Conservation (phyloP, 2,113 vertebrate genomes). For the Zapus hudsonius region DNA sequence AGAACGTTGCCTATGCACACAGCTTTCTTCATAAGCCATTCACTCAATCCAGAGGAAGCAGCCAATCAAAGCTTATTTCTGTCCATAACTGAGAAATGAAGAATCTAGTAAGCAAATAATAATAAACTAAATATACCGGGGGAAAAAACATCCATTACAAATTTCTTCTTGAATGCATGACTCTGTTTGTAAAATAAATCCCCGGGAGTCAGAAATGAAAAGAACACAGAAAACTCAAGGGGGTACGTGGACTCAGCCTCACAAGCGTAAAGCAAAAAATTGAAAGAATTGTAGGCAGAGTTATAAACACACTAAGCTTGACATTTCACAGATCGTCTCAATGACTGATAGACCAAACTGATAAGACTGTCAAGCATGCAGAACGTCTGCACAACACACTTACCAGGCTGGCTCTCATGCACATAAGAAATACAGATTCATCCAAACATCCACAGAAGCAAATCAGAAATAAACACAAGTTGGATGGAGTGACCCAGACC, state of each 20-base stretch:
- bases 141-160: neutral
- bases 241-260: neutral
- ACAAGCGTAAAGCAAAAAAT: neutral
- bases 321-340: neutral
- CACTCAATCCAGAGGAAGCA: neutral
- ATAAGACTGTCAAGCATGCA: neutral
- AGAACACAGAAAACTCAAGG: constrained; percentile 30
- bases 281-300: neutral
- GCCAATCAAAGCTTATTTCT: neutral
- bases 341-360: neutral
- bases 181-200: neutral
- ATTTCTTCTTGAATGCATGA: neutral
- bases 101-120: neutral
- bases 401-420: neutral
- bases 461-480: neutral
- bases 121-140: neutral
- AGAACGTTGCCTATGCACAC: neutral
- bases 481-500: neutral
- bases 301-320: neutral
- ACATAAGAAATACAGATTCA: neutral
- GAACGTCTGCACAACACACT: neutral
- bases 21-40: neutral
- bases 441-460: neutral
- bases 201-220: neutral
- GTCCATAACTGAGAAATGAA: neutral